Evolutionary conservation across 2,113 vertebrate genomes (phyloP), one percentile per base, ranked within the genome.

Genomic region (Rattus rattus): DNA sequence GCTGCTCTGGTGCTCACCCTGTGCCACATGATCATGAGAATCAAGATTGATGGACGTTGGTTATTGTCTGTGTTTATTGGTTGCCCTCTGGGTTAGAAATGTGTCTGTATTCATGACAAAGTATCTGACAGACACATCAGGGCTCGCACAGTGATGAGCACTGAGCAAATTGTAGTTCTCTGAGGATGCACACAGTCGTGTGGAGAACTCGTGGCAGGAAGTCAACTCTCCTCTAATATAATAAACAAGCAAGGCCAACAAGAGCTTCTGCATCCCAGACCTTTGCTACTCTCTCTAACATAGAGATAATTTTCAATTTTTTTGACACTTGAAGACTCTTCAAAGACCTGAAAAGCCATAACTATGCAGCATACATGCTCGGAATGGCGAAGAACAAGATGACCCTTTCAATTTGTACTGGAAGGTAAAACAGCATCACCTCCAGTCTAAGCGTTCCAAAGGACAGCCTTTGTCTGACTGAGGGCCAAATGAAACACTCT

Each of bases 291-390:
- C 61, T 94, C 72, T 56, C 73, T 81, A 70, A 63, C 16, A 56
- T 0, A 8, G 22, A 91, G 59, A 9, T 16, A 56, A 69, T 59
- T 81, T 72, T 90, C 22, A 80, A 43, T 61, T n/a, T 81, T 87
- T 94, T 88, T 43, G 20, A 87, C 14, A 94, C 5, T 76, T 22
- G 61, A 39, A 61, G 26, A 95, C 30, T 92, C 72, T 94, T 94
- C 26, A 93, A 95, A 92, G 54, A 22, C 61, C 49, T 49, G 6
- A 39, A 39, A 90, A 7, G 13, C 47, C 9, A 59, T 80, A 49
- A 73, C 75, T 65, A 39, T 22, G 52, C 26, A 94, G 94, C 72
- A 92, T 22, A 87, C 33, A 88, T 56, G 30, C 24, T 87, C 72
- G 14, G 70, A 73, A 65, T 76, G 63, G 3, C 14, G 80, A 92